These are phyloP conservation scores for Flabesymbios commensalis DNA, from an alignment of 2,888 invertebrate genomes.

Conservation along the genomic window DNA sequence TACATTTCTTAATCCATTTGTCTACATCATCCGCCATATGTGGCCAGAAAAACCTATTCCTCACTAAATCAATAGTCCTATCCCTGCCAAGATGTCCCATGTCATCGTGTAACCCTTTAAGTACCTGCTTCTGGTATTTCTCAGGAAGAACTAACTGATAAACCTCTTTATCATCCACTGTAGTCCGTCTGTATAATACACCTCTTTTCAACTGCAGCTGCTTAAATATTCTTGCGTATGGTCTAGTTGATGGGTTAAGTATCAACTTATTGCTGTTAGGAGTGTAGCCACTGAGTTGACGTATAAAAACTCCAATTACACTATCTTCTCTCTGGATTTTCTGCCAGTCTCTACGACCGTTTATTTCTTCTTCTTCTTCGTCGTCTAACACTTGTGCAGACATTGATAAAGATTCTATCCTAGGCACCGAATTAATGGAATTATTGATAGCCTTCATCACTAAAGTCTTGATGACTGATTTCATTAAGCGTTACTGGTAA, in stretches of 20 bases:
- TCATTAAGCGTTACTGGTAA: neutral
- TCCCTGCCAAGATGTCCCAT: neutral
- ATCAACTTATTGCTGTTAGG: too few species aligned
- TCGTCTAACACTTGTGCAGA: neutral
- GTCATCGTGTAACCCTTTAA: slow-evolving; percentile 3
- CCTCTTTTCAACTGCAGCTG: neutral
- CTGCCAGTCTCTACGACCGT: neutral
- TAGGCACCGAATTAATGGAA: neutral
- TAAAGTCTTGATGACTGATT: neutral
- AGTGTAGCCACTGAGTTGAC: too few species aligned
- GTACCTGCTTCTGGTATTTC: neutral
- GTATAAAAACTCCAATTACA: too few species aligned
- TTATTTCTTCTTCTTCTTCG: too few species aligned
- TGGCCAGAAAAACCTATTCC: slow-evolving; percentile 2
- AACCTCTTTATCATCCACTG: neutral
- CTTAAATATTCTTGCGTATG: too few species aligned
- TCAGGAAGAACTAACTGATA: neutral
- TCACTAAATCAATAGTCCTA: neutral
- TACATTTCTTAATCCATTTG: neutral
- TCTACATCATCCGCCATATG: neutral
- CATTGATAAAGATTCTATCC: neutral
- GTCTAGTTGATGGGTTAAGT: too few species aligned
- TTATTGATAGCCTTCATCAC: neutral
- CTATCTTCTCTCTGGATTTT: neutral
- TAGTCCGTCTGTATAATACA: neutral